phyloP scores from a whole-genome alignment of 2,113 vertebrate genomes.

The Perca schrenkii region DNA sequence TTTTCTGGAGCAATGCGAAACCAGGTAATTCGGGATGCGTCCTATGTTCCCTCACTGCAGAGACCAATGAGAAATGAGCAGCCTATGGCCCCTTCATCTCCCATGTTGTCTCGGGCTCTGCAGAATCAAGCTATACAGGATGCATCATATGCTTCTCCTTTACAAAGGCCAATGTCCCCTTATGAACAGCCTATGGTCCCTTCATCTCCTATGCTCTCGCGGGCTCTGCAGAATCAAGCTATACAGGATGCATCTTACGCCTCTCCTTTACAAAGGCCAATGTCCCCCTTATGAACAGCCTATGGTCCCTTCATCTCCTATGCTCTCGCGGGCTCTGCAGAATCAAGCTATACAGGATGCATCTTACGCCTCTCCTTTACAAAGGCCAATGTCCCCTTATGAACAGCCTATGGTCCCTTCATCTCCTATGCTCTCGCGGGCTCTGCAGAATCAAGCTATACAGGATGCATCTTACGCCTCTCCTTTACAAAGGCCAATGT shows the following conservation, averaged over 20 bases:
- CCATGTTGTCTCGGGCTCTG: constrained; percentile 70
- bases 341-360: constrained; percentile 60
- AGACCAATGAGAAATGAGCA: constrained; percentile 63
- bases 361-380: too few species aligned
- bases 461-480: constrained; percentile 64
- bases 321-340: constrained; percentile 70
- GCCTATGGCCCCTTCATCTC: constrained; percentile 58
- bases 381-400: too few species aligned
- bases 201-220: constrained; percentile 67
- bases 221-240: constrained; percentile 70
- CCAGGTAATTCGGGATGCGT: constrained; percentile 61
- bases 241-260: constrained; percentile 69
- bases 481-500: constrained; percentile 58
- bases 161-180: constrained; percentile 65
- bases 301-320: constrained; percentile 62
- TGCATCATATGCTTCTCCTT: constrained; percentile 68
- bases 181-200: constrained; percentile 63
- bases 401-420: constrained; percentile 15
- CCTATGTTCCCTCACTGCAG: constrained; percentile 62
- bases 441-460: constrained; percentile 71
- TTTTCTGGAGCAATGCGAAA: constrained; percentile 73
- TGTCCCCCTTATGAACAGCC: constrained; percentile 67
- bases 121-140: constrained; percentile 70
- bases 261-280: constrained; percentile 65
- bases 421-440: constrained; percentile 61